Percentiles rank a stretch among this genome's conserved stretches.
Evolutionary conservation across 2,113 vertebrate species (phyloP).

Genomic region (Alethe diademata): DNA sequence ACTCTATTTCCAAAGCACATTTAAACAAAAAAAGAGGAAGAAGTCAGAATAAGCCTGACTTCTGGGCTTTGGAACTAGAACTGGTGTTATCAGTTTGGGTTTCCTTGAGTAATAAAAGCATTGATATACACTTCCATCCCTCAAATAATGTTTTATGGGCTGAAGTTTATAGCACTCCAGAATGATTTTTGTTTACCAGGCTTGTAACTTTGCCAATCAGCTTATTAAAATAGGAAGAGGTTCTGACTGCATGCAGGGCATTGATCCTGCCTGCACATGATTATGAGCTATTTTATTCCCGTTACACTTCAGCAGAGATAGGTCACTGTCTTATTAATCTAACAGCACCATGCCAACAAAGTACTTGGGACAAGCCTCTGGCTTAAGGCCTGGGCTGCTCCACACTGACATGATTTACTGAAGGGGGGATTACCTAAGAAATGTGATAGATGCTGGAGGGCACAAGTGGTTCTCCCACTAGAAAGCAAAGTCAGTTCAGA

Average conservation of each 20-base stretch:
- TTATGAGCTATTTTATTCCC: conserved; percentile 69
- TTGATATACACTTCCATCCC: conserved; percentile 36
- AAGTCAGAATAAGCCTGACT: not conserved
- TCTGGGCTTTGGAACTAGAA: not conserved
- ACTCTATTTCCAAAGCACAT: not conserved
- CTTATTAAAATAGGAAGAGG: conserved; percentile 68
- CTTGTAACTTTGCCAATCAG: conserved; percentile 69
- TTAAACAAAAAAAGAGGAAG: conserved; percentile 2
- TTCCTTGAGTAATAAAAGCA: conserved; percentile 20
- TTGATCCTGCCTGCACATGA: conserved; percentile 63
- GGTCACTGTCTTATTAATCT: conserved; percentile 67
- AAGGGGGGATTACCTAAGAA: conserved; percentile 11
- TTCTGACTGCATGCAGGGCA: conserved; percentile 57
- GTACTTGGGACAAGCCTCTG: conserved; percentile 12
- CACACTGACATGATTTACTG: conserved; percentile 41
- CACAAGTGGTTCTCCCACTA: not conserved
- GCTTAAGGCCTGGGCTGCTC: conserved; percentile 34
- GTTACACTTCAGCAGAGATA: conserved; percentile 63
- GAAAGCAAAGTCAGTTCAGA: not conserved
- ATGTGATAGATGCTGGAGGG: conserved; percentile 13
- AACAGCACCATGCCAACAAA: conserved; percentile 40
- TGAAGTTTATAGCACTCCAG: conserved; percentile 45
- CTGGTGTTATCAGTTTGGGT: conserved; percentile 7
- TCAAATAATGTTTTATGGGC: conserved; percentile 49
- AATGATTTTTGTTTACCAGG: conserved; percentile 58